phyloP scores from a whole-genome alignment of 1,140 invertebrate species.

The Drosophila teissieri region DNA sequence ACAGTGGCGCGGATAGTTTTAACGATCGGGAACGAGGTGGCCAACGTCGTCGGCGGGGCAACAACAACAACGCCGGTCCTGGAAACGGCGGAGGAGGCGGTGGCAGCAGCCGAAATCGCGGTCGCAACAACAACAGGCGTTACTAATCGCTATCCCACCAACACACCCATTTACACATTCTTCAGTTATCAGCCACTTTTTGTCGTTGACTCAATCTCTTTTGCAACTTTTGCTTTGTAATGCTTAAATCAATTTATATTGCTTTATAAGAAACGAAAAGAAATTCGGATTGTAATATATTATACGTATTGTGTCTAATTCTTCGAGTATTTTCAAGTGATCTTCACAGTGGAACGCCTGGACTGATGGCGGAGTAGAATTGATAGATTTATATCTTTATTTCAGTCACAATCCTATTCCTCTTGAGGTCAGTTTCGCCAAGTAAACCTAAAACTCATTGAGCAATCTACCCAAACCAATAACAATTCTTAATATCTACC shows the following conservation, averaged over 20 bases:
- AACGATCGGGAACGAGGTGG: constrained; percentile 61
- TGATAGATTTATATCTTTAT: too few relatives aligned
- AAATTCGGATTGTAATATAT: constrained; percentile 21
- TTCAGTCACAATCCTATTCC: too few relatives aligned
- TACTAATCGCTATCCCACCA: constrained; percentile 52
- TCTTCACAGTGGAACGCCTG: too few relatives aligned
- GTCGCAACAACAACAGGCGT: constrained; percentile 69
- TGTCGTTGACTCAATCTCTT: constrained; percentile 18
- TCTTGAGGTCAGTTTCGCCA: too few relatives aligned
- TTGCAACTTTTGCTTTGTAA: constrained; percentile 26
- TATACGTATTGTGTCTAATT: neutral
- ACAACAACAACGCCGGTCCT: constrained; percentile 57
- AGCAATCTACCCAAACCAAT: too few relatives aligned
- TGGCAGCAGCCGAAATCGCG: constrained; percentile 59
- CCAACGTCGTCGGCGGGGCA: constrained; percentile 66
- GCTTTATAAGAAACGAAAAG: constrained; percentile 39
- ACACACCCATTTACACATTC: constrained; percentile 32
- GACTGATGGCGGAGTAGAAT: too few relatives aligned
- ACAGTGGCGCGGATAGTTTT: constrained; percentile 51
- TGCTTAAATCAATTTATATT: constrained; percentile 42
- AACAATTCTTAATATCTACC: too few relatives aligned
- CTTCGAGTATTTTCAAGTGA: neutral
- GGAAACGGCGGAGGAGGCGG: constrained; percentile 19
- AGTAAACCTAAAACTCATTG: too few relatives aligned
- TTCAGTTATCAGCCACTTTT: constrained; percentile 14